Conservation (phyloP, 2,888 invertebrate species). For the Eueremaeus valkanovi region DNA sequence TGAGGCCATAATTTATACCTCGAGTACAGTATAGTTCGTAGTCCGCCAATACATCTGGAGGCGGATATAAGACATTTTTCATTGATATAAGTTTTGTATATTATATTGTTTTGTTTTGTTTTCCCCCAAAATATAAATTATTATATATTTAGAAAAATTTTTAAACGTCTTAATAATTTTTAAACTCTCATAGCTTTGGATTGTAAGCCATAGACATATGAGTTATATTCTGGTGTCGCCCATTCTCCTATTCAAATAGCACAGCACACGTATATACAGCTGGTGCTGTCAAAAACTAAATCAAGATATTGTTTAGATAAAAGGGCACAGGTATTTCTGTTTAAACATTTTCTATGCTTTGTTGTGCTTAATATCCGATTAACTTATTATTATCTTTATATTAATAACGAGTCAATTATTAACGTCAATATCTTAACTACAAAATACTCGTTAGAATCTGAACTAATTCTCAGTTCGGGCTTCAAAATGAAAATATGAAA, state of each 20-base stretch:
- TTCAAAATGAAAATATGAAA: too few species aligned
- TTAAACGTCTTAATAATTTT: neutral
- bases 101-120: neutral
- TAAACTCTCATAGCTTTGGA: too few species aligned
- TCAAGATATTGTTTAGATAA: conserved; percentile 6
- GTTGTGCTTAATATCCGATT: neutral
- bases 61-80: conserved; percentile 5
- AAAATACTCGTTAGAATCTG: too few species aligned
- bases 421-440: neutral
- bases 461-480: too few species aligned
- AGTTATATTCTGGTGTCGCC: too few species aligned
- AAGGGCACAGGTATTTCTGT: neutral
- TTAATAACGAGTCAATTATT: conserved; percentile 11
- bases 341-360: too few species aligned
- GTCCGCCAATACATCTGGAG: neutral
- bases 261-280: too few species aligned
- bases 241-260: too few species aligned
- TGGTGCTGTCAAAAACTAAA: neutral
- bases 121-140: neutral
- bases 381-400: neutral
- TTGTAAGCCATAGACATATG: too few species aligned
- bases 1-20: neutral
- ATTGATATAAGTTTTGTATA: neutral
- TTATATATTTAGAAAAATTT: neutral
- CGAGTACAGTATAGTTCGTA: too few species aligned